Evolutionary conservation across 2,113 vertebrate genomes (phyloP), one percentile per base, ranked within the genome.

Genomic region (Oryzias melastigma): DNA sequence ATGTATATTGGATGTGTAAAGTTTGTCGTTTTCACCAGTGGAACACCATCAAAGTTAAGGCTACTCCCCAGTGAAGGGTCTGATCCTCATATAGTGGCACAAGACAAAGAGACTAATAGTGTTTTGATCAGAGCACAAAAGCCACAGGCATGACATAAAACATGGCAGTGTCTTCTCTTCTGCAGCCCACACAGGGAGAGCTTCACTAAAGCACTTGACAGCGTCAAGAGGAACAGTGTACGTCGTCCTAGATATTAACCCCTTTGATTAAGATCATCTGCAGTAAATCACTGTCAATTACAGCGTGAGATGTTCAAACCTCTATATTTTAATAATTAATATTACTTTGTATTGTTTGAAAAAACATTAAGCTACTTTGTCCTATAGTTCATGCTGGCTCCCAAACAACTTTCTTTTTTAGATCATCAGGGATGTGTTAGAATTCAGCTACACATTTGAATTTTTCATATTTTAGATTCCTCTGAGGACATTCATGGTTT

Each of bases 91-190:
- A 83, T 66, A 74, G 73, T 74, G 81, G 82, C 81, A 74, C 77
- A 78, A 83, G 79, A 87, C 85, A 87, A 88, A 88, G 85, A 86
- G 80, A 90, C 84, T 85, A 80, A 86, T 87, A 77, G 83, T 81
- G 81, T 87, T 89, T 86, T 88, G 77, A 87, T 89, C 75, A 76
- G 74, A 89, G 79, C 77, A 83, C 76, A 78, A 76, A 84, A 86
- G 83, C 85, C 74, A 46, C 70, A 81, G 88, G 83, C 84, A 40
- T 76, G 79, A 86, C 86, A 86, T 81, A 85, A 85, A 82, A 77
- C 76, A 79, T 69, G 83, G 84, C 86, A 89, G 77, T 80, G 77
- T 82, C 83, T 68, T 76, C 75, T 69, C 84, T 83, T 71, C 64
- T 88, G 77, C 78, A 84, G 74, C 80, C 77, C 79, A 49, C 84